Percentiles rank a stretch among this genome's conserved stretches.
phyloP scores from a whole-genome alignment of 92 coral and sea anemone genomes.

The Paragorgia papillata region DNA sequence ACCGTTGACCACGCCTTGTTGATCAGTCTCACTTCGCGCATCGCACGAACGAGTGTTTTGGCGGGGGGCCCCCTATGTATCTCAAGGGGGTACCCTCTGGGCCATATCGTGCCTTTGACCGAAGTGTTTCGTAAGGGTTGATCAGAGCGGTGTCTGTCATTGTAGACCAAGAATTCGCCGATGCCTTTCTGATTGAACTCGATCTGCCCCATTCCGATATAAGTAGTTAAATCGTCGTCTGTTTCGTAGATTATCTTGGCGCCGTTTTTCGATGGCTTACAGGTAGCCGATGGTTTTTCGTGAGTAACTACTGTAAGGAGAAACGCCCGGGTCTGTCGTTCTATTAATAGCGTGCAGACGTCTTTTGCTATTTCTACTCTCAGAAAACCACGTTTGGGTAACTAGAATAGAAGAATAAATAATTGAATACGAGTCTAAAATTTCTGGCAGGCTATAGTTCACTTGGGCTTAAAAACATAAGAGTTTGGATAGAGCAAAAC shows the following conservation, averaged over 20 bases:
- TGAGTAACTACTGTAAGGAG: constrained; percentile 87
- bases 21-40: constrained; percentile 73
- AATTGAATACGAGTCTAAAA: too few species aligned
- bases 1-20: constrained; percentile 97
- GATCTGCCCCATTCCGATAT: constrained; percentile 72
- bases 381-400: constrained; percentile 82
- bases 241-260: constrained; percentile 96
- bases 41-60: constrained; percentile 71
- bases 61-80: constrained; percentile 77
- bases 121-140: constrained; percentile 94
- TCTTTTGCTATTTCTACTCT: constrained; percentile 81
- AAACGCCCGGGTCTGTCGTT: constrained; percentile 74
- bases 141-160: constrained; percentile 48
- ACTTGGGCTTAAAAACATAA: too few species aligned
- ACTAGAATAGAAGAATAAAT: constrained; percentile 32
- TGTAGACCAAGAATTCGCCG: constrained; percentile 79
- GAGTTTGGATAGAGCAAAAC: too few species aligned
- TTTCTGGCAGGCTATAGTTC: too few species aligned
- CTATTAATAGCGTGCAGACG: too few species aligned
- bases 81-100: constrained; percentile 95
- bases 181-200: constrained; percentile 66
- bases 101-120: constrained; percentile 99
- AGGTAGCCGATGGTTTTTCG: constrained; percentile 94
- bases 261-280: constrained; percentile 96
- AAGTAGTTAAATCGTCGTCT: constrained; percentile 93